Evolutionary conservation across 1,140 invertebrate species (phyloP), one percentile per base, ranked within the genome.

Genomic region (Ips nitidus): DNA sequence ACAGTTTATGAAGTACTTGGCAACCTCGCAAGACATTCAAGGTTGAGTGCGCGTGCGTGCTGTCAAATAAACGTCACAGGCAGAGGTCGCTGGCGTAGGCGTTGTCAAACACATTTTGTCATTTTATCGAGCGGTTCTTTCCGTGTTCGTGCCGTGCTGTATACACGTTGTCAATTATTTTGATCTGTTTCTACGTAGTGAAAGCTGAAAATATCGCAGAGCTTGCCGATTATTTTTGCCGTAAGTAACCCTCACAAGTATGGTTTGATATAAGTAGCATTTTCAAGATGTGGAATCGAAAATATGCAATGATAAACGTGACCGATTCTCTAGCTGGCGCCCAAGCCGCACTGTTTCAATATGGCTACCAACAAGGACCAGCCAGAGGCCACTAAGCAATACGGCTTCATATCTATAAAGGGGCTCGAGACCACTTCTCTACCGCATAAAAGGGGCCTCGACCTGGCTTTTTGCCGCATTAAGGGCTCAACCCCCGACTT

Each of bases 301-400:
- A 50, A 50, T 55, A 38, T 55, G 52, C 47, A 61, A 45, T 59
- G 45, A 60, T 61, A 58, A 60, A 68, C 65, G 50, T 68, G 47
- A 61, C 42, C 66, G 66, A 41, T 68, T 68, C 55, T 68, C 55
- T 61, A 68, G 66, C 58, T 68, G 39, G 65, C 52, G 56, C 42
- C 66, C 39, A 58, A 40, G 64, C 52, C 64, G 41, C 62, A 56
- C 4, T 53, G 69, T 74, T 65, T 57, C 76, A 75, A 76, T 75
- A 78, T 79, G 74, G 74, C 73, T 72, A 65, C 73, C 75, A 22
- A 22, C 22, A 53, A 64, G 66, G 66, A 68, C 66, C 57, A 52
- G 66, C 66, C 57, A 59, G 57, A 52, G 47, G 66, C 42, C 57
- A 60, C 57, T 68, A 43, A 58, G 47, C 66, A 53, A 52, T 37